These are phyloP conservation scores for Alligator mississippiensis DNA, from an alignment of 2,113 vertebrate genomes.

Conservation along the genomic window DNA sequence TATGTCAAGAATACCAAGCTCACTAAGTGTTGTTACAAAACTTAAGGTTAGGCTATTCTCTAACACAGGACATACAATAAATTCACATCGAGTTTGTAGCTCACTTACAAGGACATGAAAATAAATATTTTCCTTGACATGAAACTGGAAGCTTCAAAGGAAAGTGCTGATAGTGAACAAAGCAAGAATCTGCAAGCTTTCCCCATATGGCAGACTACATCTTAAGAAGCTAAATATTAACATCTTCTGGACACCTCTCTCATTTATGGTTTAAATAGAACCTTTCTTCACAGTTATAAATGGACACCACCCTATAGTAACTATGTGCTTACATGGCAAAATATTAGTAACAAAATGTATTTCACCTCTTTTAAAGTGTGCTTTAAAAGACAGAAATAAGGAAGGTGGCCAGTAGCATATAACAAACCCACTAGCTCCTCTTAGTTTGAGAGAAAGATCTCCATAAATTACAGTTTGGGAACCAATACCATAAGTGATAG, in stretches of 20 bases:
- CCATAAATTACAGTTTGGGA: neutral
- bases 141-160: neutral
- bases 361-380: neutral
- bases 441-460: neutral
- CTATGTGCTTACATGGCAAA: neutral
- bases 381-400: neutral
- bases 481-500: neutral
- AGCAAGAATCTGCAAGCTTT: neutral
- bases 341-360: neutral
- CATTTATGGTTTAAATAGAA: neutral
- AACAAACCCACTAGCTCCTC: neutral
- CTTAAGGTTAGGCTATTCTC: neutral
- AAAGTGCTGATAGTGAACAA: neutral
- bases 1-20: conserved; percentile 3
- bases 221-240: neutral
- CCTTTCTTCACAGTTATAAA: too few relatives aligned
- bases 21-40: neutral
- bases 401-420: neutral
- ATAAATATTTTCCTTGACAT: neutral
- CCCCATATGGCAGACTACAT: neutral
- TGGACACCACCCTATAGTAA: neutral
- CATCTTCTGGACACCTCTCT: neutral
- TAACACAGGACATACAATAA: neutral
- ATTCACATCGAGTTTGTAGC: neutral
- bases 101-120: neutral